Evolutionary conservation across 2,797 vertebrate species (phyloP).

Genomic region (Lithobates pipiens): DNA sequence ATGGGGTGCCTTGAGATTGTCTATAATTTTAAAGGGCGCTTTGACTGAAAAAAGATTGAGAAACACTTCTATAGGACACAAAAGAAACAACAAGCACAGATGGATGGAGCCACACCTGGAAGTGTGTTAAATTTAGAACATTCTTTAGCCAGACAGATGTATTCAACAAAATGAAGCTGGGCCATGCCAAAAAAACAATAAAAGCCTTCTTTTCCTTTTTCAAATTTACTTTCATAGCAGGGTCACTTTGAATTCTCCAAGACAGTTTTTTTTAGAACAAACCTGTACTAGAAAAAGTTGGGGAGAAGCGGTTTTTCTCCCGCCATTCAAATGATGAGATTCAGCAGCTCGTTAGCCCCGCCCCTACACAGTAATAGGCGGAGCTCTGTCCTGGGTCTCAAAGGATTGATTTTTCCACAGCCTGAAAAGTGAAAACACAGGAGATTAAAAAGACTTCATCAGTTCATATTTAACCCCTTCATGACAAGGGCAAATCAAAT

Average conservation of each 20-base stretch:
- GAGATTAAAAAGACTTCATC: not conserved
- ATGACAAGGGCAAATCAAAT: too few species aligned
- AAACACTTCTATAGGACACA: too few species aligned
- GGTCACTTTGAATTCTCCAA: not conserved
- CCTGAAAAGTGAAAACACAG: not conserved
- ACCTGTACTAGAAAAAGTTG: conserved; percentile 51
- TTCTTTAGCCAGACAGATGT: too few species aligned
- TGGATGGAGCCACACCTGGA: too few species aligned
- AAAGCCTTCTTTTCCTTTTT: too few species aligned
- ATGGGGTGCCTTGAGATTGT: too few species aligned
- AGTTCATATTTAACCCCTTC: not conserved
- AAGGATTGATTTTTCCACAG: not conserved
- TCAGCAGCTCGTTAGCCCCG: not conserved
- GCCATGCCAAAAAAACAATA: too few species aligned
- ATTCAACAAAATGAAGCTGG: too few species aligned
- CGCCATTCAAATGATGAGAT: conserved; percentile 49
- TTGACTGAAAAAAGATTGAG: too few species aligned
- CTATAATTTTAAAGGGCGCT: too few species aligned
- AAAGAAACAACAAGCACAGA: too few species aligned
- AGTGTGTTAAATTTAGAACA: too few species aligned
- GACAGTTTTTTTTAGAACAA: not conserved
- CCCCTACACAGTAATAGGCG: not conserved
- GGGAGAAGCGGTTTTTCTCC: conserved; percentile 18
- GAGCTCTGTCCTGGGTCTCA: not conserved
- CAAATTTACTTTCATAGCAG: not conserved